These are phyloP conservation scores for Otus sunia DNA, from an alignment of 2,113 vertebrate genomes.

Conservation along the genomic window DNA sequence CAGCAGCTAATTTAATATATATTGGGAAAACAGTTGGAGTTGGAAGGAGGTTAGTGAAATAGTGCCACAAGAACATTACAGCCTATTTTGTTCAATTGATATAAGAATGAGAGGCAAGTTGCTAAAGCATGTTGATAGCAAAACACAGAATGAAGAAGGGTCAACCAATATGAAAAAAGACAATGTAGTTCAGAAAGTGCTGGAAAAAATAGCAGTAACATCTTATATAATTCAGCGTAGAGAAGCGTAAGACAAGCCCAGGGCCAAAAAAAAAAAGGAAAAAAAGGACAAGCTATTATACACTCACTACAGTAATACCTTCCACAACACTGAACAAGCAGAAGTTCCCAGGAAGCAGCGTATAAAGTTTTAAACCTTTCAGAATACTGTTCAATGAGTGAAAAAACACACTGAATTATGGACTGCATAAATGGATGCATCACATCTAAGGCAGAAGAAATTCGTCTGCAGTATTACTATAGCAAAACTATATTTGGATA, in stretches of 20 bases:
- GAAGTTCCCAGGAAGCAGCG: neutral
- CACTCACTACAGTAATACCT: neutral
- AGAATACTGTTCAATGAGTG: neutral
- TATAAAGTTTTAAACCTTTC: neutral
- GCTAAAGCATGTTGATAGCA: neutral
- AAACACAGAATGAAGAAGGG: neutral
- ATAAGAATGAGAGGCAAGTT: neutral
- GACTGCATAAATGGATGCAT: neutral
- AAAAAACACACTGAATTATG: neutral
- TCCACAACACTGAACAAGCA: neutral
- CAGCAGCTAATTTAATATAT: neutral
- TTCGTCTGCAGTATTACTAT: neutral
- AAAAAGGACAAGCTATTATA: neutral
- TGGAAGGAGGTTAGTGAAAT: neutral
- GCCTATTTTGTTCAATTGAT: neutral
- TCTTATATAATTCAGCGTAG: neutral
- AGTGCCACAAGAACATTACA: neutral
- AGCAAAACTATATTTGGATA: neutral
- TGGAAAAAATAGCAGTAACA: neutral
- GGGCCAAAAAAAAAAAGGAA: neutral
- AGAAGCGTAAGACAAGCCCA: neutral
- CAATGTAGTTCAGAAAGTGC: neutral
- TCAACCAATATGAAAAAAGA: neutral
- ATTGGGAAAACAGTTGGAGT: neutral
- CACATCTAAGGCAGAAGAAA: neutral